These are phyloP conservation scores for Chionis minor DNA, from an alignment of 2,113 vertebrate genomes.

Conservation along the genomic window DNA sequence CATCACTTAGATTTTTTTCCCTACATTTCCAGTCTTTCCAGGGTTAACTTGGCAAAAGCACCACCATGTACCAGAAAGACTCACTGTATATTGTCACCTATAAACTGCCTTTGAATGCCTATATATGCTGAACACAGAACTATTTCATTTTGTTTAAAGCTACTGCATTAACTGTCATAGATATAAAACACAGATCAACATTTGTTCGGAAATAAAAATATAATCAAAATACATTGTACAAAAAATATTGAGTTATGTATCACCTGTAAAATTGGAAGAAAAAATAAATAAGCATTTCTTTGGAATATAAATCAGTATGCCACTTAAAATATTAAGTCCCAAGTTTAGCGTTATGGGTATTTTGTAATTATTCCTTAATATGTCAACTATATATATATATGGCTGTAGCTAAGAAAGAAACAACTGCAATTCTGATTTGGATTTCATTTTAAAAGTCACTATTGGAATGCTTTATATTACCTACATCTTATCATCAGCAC, in stretches of 20 bases:
- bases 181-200: background rate
- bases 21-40: background rate
- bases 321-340: background rate
- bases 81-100: background rate
- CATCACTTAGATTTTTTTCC: background rate
- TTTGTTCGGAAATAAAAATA: background rate
- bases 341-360: background rate
- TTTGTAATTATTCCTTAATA: background rate
- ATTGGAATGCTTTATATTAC: background rate
- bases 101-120: background rate
- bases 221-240: background rate
- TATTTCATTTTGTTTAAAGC: background rate
- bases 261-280: constrained; percentile 73
- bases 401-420: background rate
- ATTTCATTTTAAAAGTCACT: background rate
- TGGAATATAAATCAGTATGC: background rate
- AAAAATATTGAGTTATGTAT: background rate
- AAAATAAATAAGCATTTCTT: constrained; percentile 74
- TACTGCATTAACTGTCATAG: background rate
- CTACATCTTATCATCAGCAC: background rate
- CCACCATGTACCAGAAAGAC: background rate
- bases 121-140: background rate
- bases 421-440: background rate
- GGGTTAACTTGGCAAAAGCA: background rate
- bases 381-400: background rate